Evolutionary conservation across 2,113 vertebrate species (phyloP).

Genomic region (Ceratotherium simum): DNA sequence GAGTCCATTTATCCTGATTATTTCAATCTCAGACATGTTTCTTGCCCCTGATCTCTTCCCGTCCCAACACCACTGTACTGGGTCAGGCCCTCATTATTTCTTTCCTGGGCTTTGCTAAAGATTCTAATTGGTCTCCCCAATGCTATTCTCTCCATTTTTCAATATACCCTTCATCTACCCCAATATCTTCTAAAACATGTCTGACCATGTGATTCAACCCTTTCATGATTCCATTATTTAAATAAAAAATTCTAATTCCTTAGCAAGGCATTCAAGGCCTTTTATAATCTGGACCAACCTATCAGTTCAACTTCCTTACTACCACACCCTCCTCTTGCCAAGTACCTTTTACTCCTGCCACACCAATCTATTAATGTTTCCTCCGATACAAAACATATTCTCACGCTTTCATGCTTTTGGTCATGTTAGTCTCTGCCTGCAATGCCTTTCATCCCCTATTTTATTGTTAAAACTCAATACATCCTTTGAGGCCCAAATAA

Average conservation of each 20-base stretch:
- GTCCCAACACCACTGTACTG: neutral
- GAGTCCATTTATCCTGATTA: neutral
- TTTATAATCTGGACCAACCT: neutral
- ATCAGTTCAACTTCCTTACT: neutral
- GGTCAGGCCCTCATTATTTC: neutral
- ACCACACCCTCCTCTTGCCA: neutral
- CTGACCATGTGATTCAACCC: neutral
- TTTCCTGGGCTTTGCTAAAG: neutral
- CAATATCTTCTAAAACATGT: neutral
- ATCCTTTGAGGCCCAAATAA: neutral
- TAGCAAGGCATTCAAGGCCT: neutral
- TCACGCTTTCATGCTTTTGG: neutral
- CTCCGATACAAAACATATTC: neutral
- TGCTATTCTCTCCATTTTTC: neutral
- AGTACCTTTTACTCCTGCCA: neutral
- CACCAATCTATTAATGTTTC: neutral
- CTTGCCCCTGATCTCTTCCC: neutral
- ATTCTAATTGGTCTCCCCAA: neutral
- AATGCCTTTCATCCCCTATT: neutral
- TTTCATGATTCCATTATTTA: conserved; percentile 17
- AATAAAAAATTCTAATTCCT: conserved; percentile 31
- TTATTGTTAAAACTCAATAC: neutral
- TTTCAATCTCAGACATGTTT: conserved; percentile 4
- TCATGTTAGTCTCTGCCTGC: neutral
- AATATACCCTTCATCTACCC: neutral